Evolutionary conservation across 2,797 vertebrate genomes (phyloP).

Genomic region (Malurus splendens): DNA sequence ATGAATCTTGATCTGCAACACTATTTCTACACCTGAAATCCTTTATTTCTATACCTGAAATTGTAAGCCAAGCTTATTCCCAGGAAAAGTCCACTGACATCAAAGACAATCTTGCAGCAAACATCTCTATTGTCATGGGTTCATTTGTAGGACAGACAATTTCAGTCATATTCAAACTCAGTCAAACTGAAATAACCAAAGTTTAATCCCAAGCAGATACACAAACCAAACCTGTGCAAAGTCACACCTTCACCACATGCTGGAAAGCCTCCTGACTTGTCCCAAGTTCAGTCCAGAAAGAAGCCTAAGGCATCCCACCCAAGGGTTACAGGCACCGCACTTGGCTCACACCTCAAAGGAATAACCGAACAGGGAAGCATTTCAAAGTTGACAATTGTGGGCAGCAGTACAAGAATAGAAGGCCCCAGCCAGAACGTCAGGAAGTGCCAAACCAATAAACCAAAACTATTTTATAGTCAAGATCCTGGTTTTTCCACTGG

Average conservation of each 20-base stretch:
- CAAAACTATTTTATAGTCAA: not conserved
- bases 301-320: not conserved
- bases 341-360: not conserved
- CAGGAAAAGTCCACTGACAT: not conserved
- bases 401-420: not conserved
- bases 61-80: not conserved
- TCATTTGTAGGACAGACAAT: not conserved
- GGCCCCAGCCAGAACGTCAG: not conserved
- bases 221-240: not conserved
- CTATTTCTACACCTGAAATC: not conserved
- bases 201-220: not conserved
- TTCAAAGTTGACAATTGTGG: not conserved
- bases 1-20: not conserved
- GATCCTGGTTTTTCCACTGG: not conserved
- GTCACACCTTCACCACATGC: not conserved
- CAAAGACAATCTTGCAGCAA: not conserved
- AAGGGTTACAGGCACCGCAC: not conserved
- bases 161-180: not conserved
- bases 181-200: not conserved
- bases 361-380: not conserved
- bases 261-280: not conserved
- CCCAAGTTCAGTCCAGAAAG: fast-evolving
- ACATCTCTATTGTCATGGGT: fast-evolving
- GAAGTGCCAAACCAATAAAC: conserved; percentile 13
- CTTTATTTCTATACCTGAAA: not conserved